These are phyloP conservation scores for Epiblema foenella DNA, from an alignment of 2,888 invertebrate genomes.

Conservation along the genomic window DNA sequence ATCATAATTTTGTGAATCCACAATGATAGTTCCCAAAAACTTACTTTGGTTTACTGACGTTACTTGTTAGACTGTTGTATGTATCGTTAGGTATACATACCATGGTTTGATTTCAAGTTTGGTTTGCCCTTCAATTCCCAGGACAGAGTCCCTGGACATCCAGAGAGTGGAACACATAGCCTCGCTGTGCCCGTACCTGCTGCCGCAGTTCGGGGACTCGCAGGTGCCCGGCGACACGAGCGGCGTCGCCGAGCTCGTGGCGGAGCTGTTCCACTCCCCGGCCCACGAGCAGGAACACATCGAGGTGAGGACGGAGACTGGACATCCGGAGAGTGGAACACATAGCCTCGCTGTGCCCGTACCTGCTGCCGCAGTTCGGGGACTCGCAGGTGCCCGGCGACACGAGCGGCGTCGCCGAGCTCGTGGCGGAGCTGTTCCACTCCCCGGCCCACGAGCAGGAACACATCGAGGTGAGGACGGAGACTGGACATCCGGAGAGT, in stretches of 20 bases:
- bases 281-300: neutral
- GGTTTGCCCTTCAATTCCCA: conserved; percentile 44
- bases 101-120: too few relatives aligned
- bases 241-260: neutral
- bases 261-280: neutral
- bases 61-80: too few relatives aligned
- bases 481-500: conserved; percentile 55
- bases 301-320: conserved; percentile 52
- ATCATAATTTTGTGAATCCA: too few relatives aligned
- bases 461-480: conserved; percentile 48
- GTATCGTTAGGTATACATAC: too few relatives aligned
- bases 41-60: too few relatives aligned
- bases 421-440: neutral
- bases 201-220: conserved; percentile 46
- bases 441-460: neutral
- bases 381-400: conserved; percentile 46
- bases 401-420: conserved; percentile 15
- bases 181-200: conserved; percentile 57
- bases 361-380: conserved; percentile 49
- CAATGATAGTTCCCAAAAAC: too few relatives aligned
- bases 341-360: conserved; percentile 57
- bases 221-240: conserved; percentile 44
- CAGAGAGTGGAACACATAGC: conserved; percentile 59
- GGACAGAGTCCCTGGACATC: conserved; percentile 52
- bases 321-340: conserved; percentile 58